Base-by-base conservation (phyloP, 2,888 invertebrate genomes). In the Dasysyrphus albostriatus region DNA sequence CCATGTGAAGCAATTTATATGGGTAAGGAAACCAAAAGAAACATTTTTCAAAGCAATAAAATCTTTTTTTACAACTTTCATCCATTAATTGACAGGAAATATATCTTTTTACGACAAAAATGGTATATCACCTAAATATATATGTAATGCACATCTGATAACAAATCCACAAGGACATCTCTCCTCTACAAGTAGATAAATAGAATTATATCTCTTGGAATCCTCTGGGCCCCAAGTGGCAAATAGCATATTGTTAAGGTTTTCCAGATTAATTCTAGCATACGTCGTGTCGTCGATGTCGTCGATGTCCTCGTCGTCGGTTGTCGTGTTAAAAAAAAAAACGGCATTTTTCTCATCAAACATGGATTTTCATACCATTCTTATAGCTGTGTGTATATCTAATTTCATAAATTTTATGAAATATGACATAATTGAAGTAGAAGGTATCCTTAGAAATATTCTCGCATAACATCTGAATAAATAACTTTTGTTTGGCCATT, bases 41-140 rank as follows among this genome's bases (percentile, higher is more conserved):
- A 14, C 29, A 63, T 65, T 47, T 47, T 32, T 7, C 44, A 34
- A 5, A 12, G 47, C 47, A 67, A 59, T 65, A 59, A 74, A 69
- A 78, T 44, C 72, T 29, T 29, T 16, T 42, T 51, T 39, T 56
- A 56, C 42, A 59, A 54, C 51, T 54, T 37, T 70, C 19, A 51
- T 44, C 29, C 72, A 69, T 67, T 85, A 81, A 85, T 82, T 85
- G 85, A 85, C 85, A 85, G 77, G 73, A 81, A 77, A 76, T 56
- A 69, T 67, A 67, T 51, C n/a, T 77, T 81, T 84, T 84, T 84
- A 81, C 73, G 76, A 85, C 72, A 69, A 77, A 76, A 72, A 24
- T 84, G 51, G 58, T 65, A 76, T 61, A 42, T 44, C 44, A 47
- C 61, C 14, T 44, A n/a, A n/a, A 42, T 19, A 8, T n/a, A 5